Percentiles rank a stretch among this genome's conserved stretches.
phyloP scores from a whole-genome alignment of 2,797 vertebrate genomes.

The Fundulus diaphanus region DNA sequence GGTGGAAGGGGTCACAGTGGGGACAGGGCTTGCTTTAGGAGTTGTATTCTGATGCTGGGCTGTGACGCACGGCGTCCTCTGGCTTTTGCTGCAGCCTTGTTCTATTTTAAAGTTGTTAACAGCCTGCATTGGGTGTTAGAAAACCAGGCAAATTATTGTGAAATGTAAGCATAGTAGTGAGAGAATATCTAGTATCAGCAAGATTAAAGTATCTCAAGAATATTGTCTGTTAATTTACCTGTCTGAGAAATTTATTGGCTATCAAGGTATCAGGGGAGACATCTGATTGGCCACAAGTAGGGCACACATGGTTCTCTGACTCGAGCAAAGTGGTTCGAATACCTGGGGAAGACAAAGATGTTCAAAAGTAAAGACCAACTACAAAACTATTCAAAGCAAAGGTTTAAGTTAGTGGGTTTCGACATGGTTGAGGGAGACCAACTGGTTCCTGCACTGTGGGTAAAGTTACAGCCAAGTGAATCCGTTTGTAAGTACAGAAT shows the following conservation, averaged over 20 bases:
- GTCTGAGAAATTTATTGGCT: slow-evolving; percentile 96
- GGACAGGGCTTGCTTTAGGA: slow-evolving; percentile 70
- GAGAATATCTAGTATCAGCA: background rate
- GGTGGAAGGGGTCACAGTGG: slow-evolving; percentile 53
- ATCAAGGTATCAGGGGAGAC: slow-evolving; percentile 95
- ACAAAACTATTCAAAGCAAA: background rate
- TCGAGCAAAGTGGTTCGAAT: slow-evolving; percentile 92
- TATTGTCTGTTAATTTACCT: slow-evolving; percentile 78
- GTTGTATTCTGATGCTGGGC: slow-evolving; percentile 41
- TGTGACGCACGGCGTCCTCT: slow-evolving; percentile 58
- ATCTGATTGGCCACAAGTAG: slow-evolving; percentile 89
- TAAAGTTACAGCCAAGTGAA: background rate
- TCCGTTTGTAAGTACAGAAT: background rate
- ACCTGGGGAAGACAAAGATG: slow-evolving; percentile 76
- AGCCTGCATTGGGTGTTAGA: slow-evolving; percentile 77
- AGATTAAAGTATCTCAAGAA: background rate
- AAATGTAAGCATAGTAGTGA: background rate
- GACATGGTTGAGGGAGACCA: background rate
- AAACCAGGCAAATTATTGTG: background rate
- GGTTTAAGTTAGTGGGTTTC: background rate
- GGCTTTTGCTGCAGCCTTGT: slow-evolving; percentile 84
- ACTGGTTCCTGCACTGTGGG: background rate
- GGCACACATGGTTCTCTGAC: slow-evolving; percentile 93
- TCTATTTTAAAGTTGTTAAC: slow-evolving; percentile 97
- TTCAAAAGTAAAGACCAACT: background rate